Base-by-base conservation (phyloP, 2,888 invertebrate species). In the Zaprionus bogoriensis region DNA sequence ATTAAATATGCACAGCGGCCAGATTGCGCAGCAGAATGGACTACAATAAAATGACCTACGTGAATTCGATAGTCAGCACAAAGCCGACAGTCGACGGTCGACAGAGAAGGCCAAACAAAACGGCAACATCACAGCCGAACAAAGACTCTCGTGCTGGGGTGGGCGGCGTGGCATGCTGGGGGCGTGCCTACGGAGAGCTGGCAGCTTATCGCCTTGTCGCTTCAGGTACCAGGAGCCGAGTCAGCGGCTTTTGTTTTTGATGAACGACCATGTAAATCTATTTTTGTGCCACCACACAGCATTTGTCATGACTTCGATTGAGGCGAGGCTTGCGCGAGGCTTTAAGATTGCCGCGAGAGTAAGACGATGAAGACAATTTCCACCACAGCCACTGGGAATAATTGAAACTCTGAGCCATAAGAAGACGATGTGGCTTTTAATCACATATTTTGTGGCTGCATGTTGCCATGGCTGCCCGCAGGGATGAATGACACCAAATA, bases 1-100 rank as follows among this genome's bases (percentile, higher is more conserved):
- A 87, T 83, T 87, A 83, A 77, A 80, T 83, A 87, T 86, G 81
- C 87, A 60, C 48, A 57, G 63, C 75, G 64, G 68, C 68, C 66
- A 62, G 87, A 87, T 87, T 87, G 67, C 27, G 42, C 38, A 41
- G 38, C 36, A 30, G 61, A 61, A 64, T 47, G 67, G 68, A 78
- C 51, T 53, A 67, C 77, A 79, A 68, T 79, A 71, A 82, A 86
- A 67, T 83, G 80, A 76, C 77, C 83, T 68, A 67, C 65, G 77
- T 67, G 71, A 51, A 58, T 75, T 50, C 58, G 52, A 58, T 48
- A 79, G 83, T 86, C 86, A 70, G 71, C 80, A 76, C 25, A 72
- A 70, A 72, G 57, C 47, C 17, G 19, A 12, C 44, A 22, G 27
- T 25, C 30, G 28, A 30, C 10, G n/a, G 27, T 28, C 27, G 9